These are phyloP conservation scores for Aleiodes alternator DNA, from an alignment of 2,888 invertebrate species.

Conservation along the genomic window DNA sequence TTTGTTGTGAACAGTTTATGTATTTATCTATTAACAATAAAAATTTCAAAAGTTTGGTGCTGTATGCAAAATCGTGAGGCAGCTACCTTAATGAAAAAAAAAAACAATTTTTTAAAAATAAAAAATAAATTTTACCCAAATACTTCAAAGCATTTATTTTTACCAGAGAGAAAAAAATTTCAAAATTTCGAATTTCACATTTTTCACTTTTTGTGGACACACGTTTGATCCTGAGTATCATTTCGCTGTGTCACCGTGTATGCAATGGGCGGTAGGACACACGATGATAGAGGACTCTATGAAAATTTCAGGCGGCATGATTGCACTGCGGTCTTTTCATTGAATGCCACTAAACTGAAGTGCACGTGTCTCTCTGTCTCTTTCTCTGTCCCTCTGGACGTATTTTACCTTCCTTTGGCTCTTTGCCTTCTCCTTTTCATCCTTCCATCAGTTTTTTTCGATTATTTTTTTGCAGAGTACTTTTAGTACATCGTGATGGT, in stretches of 20 bases:
- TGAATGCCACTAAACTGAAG: slow-evolving; percentile 36
- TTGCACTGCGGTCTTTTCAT: slow-evolving; percentile 64
- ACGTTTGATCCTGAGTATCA: slow-evolving; percentile 42
- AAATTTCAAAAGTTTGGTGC: too few relatives aligned
- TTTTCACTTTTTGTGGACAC: slow-evolving; percentile 9
- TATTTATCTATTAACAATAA: too few relatives aligned
- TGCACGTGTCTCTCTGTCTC: background rate
- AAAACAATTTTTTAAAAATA: too few relatives aligned
- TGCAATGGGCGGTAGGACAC: slow-evolving; percentile 5
- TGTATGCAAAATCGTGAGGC: too few relatives aligned
- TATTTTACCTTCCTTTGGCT: background rate
- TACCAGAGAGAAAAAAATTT: background rate
- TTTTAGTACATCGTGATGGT: slow-evolving; percentile 24
- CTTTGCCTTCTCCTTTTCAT: slow-evolving; percentile 26
- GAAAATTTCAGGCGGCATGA: slow-evolving; percentile 71
- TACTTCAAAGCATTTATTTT: too few relatives aligned
- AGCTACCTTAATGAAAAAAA: too few relatives aligned
- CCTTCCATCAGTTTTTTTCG: slow-evolving; percentile 20
- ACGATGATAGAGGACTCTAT: slow-evolving; percentile 68
- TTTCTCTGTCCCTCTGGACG: background rate
- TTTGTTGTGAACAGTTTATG: too few relatives aligned
- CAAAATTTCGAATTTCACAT: background rate
- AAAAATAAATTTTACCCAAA: too few relatives aligned
- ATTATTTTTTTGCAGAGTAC: slow-evolving; percentile 12
- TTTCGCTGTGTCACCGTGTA: slow-evolving; percentile 17